A percentile compares a stretch with the other conserved stretches of the same genome.
Conservation (phyloP, 2,797 vertebrate species). For the Acestrorhynchus altus region DNA sequence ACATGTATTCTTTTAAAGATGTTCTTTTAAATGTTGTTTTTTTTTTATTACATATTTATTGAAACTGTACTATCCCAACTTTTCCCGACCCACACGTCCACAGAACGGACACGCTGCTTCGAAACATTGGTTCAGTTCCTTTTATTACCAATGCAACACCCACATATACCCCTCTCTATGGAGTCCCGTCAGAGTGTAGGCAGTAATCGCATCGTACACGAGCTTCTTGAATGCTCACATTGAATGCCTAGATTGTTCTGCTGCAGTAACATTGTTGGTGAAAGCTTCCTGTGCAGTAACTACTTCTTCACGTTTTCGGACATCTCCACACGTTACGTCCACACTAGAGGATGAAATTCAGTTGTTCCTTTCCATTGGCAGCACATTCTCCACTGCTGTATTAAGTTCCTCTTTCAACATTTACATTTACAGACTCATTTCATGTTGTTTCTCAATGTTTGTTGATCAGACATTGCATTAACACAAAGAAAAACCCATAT, state of each 20-base stretch:
- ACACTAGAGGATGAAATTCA: not conserved
- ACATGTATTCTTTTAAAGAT: conserved; percentile 75
- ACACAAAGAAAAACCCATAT: conserved; percentile 22
- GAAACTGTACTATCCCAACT: conserved; percentile 63
- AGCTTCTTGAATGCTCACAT: not conserved
- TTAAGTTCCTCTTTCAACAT: not conserved
- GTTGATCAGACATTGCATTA: conserved; percentile 63
- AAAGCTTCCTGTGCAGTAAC: conserved; percentile 32
- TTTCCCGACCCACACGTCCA: conserved; percentile 72
- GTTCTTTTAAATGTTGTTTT: conserved; percentile 77
- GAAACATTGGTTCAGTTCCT: conserved; percentile 80
- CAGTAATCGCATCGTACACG: not conserved
- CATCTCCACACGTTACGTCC: not conserved
- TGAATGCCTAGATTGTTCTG: conserved; percentile 24
- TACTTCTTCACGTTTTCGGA: not conserved
- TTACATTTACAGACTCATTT: not conserved
- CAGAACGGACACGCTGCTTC: conserved; percentile 92
- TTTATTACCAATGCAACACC: conserved; percentile 49
- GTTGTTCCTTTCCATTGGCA: not conserved
- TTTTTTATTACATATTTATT: conserved; percentile 91
- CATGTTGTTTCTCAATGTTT: conserved; percentile 70
- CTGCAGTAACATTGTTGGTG: not conserved
- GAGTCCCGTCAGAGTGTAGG: conserved; percentile 55
- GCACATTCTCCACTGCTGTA: not conserved
- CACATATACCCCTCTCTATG: conserved; percentile 38